These are phyloP conservation scores for Thera britannica DNA, from an alignment of 2,888 invertebrate species.

Conservation along the genomic window DNA sequence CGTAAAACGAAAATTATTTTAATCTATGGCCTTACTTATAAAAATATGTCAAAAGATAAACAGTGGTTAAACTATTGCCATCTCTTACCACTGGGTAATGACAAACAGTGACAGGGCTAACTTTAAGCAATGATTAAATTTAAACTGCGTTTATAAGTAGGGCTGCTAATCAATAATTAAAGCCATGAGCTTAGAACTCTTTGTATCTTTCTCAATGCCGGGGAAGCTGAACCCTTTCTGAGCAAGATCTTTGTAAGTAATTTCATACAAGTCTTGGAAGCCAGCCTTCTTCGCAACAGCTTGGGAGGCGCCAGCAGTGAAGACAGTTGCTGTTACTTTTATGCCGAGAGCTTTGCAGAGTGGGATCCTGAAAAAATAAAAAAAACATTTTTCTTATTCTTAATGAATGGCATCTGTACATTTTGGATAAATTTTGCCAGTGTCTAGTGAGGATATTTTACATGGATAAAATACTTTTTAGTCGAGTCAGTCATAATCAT, in stretches of 20 bases:
- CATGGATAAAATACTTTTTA: no score
- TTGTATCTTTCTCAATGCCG: constrained; percentile 69
- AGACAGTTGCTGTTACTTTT: constrained; percentile 78
- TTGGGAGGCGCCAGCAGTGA: constrained; percentile 82
- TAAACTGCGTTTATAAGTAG: no score
- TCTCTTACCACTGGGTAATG: no score
- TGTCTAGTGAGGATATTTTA: no score
- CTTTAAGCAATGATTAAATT: no score
- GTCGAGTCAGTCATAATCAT: no score
- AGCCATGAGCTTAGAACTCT: constrained; percentile 76
- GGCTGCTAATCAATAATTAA: constrained; percentile 56
- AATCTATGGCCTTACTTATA: neutral
- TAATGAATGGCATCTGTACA: no score
- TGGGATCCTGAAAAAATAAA: constrained; percentile 63
- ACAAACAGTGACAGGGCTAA: no score
- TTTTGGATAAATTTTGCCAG: no score
- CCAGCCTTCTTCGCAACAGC: constrained; percentile 79
- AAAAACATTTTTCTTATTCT: neutral
- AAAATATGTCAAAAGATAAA: no score
- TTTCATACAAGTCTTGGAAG: constrained; percentile 68
- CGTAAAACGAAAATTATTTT: neutral
- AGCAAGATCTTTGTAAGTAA: constrained; percentile 76
- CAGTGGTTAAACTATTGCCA: no score
- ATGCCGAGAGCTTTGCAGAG: constrained; percentile 78
- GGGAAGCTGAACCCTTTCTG: constrained; percentile 71